Evolutionary conservation across 2,113 vertebrate species (phyloP), one percentile per base, ranked within the genome.

Genomic region (Colius striatus): DNA sequence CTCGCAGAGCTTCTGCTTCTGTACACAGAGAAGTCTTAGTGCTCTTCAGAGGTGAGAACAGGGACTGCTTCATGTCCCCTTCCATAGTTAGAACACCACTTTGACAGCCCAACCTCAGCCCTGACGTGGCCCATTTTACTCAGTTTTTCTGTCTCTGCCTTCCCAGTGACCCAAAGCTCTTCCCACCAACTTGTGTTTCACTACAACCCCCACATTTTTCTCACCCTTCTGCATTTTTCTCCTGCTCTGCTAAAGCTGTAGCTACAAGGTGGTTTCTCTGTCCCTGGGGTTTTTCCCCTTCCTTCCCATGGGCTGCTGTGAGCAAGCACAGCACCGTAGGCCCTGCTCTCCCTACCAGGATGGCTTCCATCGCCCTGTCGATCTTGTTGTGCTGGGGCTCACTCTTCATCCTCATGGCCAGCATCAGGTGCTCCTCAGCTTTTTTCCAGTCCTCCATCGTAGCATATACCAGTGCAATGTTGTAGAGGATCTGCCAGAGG

Each of bases 1-100:
- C 43, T 98, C 98, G 30, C 97, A 99, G 60, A 98, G 92, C 86
- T 98, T 99, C 97, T 99, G 98, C 79, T 99, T 99, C 99, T 99
- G 97, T 6, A 78, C 61, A 93, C 48, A 78, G 38, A 90, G 57
- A 75, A 91, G 45, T 51, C 62, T 45, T 2, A 15, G 30, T 2
- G 1, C 12, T 32, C 38, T 89, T 91, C 61, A 29, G 67, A 57
- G 48, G 23, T 54, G 43, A 81, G 48, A 91, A 53, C 62, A 88
- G 32, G 57, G 58, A 7, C 57, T 41, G 57, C 54, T 62, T 17
- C 14, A 17, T 19, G 10, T 70, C 23, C 53, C 43, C 15, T 47
- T 47, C 34, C 26, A 7, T 32, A 67, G 7, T 6, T 43, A 58
- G 38, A 66, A 51, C 15, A 17, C 8, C 47, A 30, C 32, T 0